Conservation (phyloP, 2,797 vertebrate genomes). For the Adrianichthys oophorus region DNA sequence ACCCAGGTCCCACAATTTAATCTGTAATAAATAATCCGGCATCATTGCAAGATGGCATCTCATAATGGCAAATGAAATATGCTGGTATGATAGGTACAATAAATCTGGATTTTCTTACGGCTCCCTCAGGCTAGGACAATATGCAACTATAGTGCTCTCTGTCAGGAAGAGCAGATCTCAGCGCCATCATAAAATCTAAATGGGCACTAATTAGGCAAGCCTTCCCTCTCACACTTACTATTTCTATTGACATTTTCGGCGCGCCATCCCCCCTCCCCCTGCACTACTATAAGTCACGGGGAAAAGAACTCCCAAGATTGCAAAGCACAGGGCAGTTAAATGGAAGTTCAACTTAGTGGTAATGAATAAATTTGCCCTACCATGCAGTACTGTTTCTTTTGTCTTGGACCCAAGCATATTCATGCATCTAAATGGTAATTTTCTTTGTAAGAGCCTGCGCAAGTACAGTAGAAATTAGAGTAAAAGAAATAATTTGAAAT, state of each 20-base stretch:
- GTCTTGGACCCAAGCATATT: conserved; percentile 69
- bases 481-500: conserved; percentile 41
- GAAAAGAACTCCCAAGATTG: conserved; percentile 87
- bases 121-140: conserved; percentile 99
- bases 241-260: conserved; percentile 99
- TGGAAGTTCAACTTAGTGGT: conserved; percentile 98
- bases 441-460: conserved; percentile 46
- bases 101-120: conserved; percentile 99
- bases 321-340: conserved; percentile 93
- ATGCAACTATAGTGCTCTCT: conserved; percentile 99
- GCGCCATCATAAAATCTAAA: conserved; percentile 99
- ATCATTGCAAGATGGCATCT: conserved; percentile 98
- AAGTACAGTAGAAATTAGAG: conserved; percentile 29
- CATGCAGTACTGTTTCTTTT: conserved; percentile 91
- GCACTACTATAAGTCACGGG: conserved; percentile 98
- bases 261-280: conserved; percentile 78
- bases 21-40: conserved; percentile 99
- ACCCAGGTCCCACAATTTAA: conserved; percentile 98
- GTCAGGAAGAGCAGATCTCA: conserved; percentile 99
- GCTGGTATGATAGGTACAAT: conserved; percentile 99
- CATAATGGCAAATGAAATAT: conserved; percentile 99
- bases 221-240: conserved; percentile 99
- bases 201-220: conserved; percentile 99
- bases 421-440: conserved; percentile 69
- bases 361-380: conserved; percentile 95